A percentile compares a stretch with the other conserved stretches of the same genome.
Evolutionary conservation across 2,797 vertebrate genomes (phyloP).

Genomic region (Pseudocheirus occidentalis): DNA sequence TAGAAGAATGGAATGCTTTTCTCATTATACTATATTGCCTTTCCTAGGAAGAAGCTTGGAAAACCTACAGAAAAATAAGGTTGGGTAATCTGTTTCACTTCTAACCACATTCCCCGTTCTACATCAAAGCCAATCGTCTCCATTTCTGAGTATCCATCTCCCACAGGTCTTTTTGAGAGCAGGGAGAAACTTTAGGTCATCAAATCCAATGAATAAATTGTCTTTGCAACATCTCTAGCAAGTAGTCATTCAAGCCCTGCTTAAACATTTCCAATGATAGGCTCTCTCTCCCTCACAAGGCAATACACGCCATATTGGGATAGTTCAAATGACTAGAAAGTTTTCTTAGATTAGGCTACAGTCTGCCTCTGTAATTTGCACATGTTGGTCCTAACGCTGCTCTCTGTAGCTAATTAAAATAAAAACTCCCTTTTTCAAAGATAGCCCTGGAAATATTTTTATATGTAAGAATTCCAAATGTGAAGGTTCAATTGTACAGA

Average conservation of each 20-base stretch:
- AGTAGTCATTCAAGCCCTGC: neutral
- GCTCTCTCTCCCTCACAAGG: neutral
- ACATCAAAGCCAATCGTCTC: neutral
- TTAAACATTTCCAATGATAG: neutral
- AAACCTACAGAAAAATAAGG: neutral
- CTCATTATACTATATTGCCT: neutral
- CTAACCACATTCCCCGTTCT: neutral
- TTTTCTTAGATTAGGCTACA: neutral
- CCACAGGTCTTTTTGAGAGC: neutral
- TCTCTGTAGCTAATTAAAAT: neutral
- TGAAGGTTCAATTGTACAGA: neutral
- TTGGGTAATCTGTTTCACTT: neutral
- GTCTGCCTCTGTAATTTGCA: neutral
- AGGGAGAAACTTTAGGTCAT: neutral
- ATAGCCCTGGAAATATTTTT: neutral
- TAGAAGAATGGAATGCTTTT: neutral
- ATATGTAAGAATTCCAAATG: neutral
- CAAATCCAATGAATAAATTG: neutral
- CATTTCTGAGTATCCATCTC: neutral
- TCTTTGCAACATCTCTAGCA: neutral
- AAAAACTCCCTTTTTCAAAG: neutral
- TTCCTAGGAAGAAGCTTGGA: neutral
- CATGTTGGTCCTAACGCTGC: neutral
- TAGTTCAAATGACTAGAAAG: neutral
- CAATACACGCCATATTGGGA: neutral